Base-by-base conservation (phyloP, 2,797 vertebrate genomes). In the Karalla daura region DNA sequence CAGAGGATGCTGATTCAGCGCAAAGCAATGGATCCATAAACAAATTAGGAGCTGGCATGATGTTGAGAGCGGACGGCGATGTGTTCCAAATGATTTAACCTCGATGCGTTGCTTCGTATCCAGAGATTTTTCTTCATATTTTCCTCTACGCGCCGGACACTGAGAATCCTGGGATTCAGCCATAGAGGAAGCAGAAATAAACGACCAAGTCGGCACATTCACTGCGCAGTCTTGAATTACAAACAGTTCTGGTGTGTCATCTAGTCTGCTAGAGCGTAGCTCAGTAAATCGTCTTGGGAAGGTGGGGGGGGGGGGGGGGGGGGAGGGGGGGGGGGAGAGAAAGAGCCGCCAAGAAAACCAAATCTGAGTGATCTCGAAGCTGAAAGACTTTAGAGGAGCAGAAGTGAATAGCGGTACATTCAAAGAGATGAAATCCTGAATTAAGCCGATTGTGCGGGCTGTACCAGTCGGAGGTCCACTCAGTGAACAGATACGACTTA, bases 1-100 rank as follows among this genome's bases (percentile, higher is more conserved):
- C 3, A 4, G 20, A 24, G 5, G 51, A 59, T 51, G 55, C 46
- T 30, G 40, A 54, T 33, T 35, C 45, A 54, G 61, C 64, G 20
- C 2, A 18, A 11, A 39, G 5, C 2, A 5, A 3, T 15, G 18
- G 8, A 15, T 25, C 15, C 25, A 18, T 35, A 15, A 20, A 49
- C 8, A 45, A 9, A 18, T 52, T 21, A 44, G 24, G 13, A 5
- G 2, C 2, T 21, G 10, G 21, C 27, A 24, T 6, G 2, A 14
- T 5, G 25, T 47, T 11, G 21, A 43, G 27, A 18, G 33, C 23
- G 39, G 33, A 10, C 9, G 5, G 24, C 24, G 6, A 18, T 27
- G 58, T 30, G 55, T 15, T 18, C 3, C 20, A 1, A 25, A 18
- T 21, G 20, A 24, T 68, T 24, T 20, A 15, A 35, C 4, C 13